Conservation (phyloP, 1,140 invertebrate species). For the Streblospio benedicti region DNA sequence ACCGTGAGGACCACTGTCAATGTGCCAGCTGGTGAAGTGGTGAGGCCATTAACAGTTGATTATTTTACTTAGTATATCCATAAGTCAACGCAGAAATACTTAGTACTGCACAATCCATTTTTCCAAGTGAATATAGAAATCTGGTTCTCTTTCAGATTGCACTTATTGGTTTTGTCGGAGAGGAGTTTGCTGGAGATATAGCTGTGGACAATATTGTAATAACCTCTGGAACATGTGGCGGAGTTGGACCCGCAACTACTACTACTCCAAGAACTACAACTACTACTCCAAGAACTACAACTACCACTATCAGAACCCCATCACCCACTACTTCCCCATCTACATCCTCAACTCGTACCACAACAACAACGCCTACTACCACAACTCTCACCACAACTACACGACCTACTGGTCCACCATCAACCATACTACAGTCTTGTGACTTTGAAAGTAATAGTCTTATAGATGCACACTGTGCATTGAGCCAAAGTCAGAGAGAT, state of each 20-base stretch:
- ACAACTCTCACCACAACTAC: not conserved
- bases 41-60: no score
- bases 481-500: slow-evolving; percentile 34
- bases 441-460: not conserved
- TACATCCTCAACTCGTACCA: not conserved
- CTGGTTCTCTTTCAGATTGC: slow-evolving; percentile 23
- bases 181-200: slow-evolving; percentile 34
- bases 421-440: not conserved
- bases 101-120: no score
- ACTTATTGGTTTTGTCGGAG: slow-evolving; percentile 29
- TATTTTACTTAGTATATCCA: no score
- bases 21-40: not conserved
- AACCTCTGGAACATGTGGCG: not conserved
- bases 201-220: slow-evolving; percentile 40
- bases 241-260: no score
- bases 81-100: no score
- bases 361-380: not conserved
- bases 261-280: not conserved
- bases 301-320: not conserved
- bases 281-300: not conserved
- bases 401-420: not conserved
- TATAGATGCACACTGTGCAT: slow-evolving; percentile 21
- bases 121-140: no score
- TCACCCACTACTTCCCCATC: not conserved
- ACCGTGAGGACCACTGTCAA: slow-evolving; percentile 21